phyloP scores from a whole-genome alignment of 2,888 invertebrate genomes.

The Agrotis clavis region DNA sequence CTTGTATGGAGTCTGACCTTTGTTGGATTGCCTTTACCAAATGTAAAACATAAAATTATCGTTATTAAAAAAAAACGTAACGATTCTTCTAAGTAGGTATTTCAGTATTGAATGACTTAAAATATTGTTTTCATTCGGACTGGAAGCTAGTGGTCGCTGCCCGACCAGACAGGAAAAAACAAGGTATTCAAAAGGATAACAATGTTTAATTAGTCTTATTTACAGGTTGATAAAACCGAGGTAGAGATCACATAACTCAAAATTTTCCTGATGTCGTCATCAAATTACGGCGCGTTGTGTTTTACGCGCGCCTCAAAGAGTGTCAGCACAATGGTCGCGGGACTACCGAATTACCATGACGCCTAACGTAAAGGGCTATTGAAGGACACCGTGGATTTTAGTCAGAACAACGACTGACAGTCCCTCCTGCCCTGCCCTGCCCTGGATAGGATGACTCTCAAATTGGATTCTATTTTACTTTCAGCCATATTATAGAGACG shows the following conservation, averaged over 20 bases:
- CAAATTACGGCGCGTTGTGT: too few species aligned
- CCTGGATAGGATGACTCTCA: too few species aligned
- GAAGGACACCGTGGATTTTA: too few species aligned
- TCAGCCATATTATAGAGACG: too few species aligned
- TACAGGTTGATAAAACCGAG: neutral
- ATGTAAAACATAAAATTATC: neutral
- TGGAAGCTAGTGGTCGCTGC: neutral
- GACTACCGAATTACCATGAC: too few species aligned
- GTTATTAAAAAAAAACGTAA: neutral
- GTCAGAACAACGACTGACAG: too few species aligned
- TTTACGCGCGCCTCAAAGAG: too few species aligned
- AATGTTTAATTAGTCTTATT: neutral
- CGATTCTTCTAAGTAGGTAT: neutral
- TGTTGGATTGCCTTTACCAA: neutral
- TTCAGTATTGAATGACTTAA: neutral
- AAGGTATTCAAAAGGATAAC: constrained; percentile 6
- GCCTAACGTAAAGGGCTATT: too few species aligned
- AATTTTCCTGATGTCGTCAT: constrained; percentile 3
- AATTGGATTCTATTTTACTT: too few species aligned
- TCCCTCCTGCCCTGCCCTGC: too few species aligned
- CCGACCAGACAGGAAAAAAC: neutral
- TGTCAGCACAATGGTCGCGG: too few species aligned
- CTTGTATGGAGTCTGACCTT: too few species aligned
- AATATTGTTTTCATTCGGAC: neutral
- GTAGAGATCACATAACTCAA: neutral